Evolutionary conservation across 2,797 vertebrate species (phyloP).

Genomic region (Myoxocephalus aenaeus): DNA sequence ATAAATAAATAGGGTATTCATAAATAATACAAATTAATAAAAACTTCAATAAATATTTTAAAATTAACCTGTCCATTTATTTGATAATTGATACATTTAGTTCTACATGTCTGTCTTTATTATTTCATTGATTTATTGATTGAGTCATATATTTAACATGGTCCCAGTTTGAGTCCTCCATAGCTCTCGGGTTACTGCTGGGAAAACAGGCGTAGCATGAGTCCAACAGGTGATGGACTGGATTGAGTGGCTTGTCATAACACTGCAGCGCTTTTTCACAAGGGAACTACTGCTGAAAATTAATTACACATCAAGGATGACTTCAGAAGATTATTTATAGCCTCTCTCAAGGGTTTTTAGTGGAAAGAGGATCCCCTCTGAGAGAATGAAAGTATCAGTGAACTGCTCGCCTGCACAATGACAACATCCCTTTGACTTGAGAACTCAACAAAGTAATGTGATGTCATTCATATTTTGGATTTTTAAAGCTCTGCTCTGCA

Average conservation of each 20-base stretch:
- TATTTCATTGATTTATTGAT: background rate
- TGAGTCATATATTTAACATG: background rate
- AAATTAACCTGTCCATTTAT: background rate
- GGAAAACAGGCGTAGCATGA: conserved; percentile 68
- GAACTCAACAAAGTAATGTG: conserved; percentile 34
- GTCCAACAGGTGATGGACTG: conserved; percentile 78
- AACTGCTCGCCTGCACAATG: conserved; percentile 14
- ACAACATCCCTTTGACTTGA: conserved; percentile 18
- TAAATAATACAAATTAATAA: background rate
- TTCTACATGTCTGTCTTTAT: background rate
- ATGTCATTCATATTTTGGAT: conserved; percentile 58
- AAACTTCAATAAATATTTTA: background rate
- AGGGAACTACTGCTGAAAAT: conserved; percentile 68
- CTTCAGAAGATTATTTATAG: conserved; percentile 79
- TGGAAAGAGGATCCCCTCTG: conserved; percentile 61
- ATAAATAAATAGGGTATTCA: background rate
- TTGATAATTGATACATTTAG: background rate
- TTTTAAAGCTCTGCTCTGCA: conserved; percentile 33
- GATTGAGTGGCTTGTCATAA: conserved; percentile 77
- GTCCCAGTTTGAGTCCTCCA: background rate
- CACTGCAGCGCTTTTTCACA: conserved; percentile 50
- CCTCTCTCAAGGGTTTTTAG: conserved; percentile 32
- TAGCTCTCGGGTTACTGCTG: conserved; percentile 69
- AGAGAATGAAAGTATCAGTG: conserved; percentile 56
- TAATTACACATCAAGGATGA: conserved; percentile 77